Evolutionary conservation across 2,888 invertebrate species (phyloP), one percentile per base, ranked within the genome.

Genomic region (Hypercompe scribonia): DNA sequence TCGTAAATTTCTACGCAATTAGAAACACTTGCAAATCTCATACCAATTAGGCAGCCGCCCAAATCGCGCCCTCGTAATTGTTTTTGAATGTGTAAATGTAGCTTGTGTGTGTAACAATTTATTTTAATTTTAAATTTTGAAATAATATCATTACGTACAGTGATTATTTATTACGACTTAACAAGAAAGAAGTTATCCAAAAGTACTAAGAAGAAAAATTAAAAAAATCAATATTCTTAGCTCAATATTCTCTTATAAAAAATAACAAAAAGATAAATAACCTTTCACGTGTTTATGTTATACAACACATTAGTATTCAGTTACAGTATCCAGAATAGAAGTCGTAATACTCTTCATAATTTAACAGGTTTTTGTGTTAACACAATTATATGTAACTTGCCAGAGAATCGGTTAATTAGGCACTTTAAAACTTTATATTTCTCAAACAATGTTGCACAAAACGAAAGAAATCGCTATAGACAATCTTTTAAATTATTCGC

Each of bases 11-110:
- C 92, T 86, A 88, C 91, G 94, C 94, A 94, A 95, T 95, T 95
- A 95, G 94, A 89, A 92, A 91, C 93, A 94, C 91, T 95, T 94
- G 94, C 94, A 95, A 95, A 95, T 95, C 93, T 94, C 94, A 94
- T 94, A 95, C 91, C 95, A 95, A 95, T 95, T 95, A 95, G 95
- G 95, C 95, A 95, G 87, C 86, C 91, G 88, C 94, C 95, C 95
- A 95, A 95, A 90, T 93, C 87, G 88, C 91, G 92, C 93, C 93
- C 93, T 92, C 92, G 91, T 91, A 94, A 95, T 94, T 94, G 95
- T 95, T 95, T 95, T 95, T 93, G 95, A 93, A 94, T 93, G 92
- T 87, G 88, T 87, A 81, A 84, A 86, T 87, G 92, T 92, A 93
- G 93, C 94, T 94, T 90, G 89, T 88, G 88, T 88, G 91, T 87